These are phyloP conservation scores for Odontocerum albicorne DNA, from an alignment of 2,888 invertebrate species.

Conservation along the genomic window DNA sequence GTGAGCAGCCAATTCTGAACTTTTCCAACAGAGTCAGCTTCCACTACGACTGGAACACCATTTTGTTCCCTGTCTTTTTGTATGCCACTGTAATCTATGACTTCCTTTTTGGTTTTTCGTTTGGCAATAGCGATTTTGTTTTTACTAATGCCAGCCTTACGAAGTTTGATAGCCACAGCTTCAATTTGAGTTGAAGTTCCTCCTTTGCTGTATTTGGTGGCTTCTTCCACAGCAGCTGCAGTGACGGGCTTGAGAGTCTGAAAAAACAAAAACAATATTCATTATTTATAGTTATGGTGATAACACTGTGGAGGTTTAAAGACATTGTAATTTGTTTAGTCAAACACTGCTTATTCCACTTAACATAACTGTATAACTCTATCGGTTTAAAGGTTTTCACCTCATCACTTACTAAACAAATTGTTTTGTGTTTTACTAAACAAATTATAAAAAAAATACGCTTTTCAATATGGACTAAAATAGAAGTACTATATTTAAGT, in stretches of 20 bases:
- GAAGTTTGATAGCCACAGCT: conserved; percentile 46
- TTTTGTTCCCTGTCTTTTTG: conserved; percentile 56
- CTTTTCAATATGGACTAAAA: too few species aligned
- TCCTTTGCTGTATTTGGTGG: conserved; percentile 56
- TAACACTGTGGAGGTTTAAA: too few species aligned
- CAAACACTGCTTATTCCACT: too few species aligned
- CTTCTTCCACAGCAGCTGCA: conserved; percentile 59
- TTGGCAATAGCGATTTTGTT: conserved; percentile 52
- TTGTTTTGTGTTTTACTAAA: too few species aligned
- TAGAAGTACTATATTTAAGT: not conserved
- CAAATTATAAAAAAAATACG: too few species aligned
- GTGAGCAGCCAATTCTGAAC: conserved; percentile 86
- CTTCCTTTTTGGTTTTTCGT: conserved; percentile 67
- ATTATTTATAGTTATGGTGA: not conserved
- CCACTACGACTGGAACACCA: conserved; percentile 46
- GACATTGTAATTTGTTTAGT: too few species aligned
- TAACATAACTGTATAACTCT: too few species aligned
- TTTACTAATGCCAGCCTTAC: conserved; percentile 41
- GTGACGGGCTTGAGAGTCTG: conserved; percentile 42
- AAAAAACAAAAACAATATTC: conserved; percentile 2
- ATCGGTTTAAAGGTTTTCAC: too few species aligned
- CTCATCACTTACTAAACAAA: too few species aligned
- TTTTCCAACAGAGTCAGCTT: conserved; percentile 66
- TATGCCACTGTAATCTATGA: conserved; percentile 75
- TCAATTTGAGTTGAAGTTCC: conserved; percentile 36